phyloP scores from a whole-genome alignment of 2,888 invertebrate species.

The Stictocephala bisonia region DNA sequence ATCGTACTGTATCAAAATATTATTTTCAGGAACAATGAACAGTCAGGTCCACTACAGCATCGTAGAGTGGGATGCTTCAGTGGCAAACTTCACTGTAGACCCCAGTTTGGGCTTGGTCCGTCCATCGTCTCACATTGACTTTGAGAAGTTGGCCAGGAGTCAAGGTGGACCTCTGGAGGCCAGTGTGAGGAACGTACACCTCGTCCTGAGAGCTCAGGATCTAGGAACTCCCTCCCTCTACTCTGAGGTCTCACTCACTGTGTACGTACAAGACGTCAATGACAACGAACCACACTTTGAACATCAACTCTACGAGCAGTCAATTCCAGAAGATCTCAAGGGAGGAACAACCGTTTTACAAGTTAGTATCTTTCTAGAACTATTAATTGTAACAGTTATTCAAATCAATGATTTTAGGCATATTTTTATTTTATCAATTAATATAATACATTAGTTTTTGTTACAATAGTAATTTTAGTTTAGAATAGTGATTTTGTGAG shows the following conservation, averaged over 20 bases:
- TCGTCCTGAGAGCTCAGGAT: conserved; percentile 39
- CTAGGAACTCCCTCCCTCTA: conserved; percentile 40
- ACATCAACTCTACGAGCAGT: conserved; percentile 75
- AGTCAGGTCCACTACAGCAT: conserved; percentile 86
- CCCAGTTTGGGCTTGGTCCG: conserved; percentile 78
- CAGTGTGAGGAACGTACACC: conserved; percentile 32
- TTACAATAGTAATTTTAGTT: no score
- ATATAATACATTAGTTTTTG: no score
- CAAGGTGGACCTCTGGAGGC: conserved; percentile 26
- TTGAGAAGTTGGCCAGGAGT: conserved; percentile 72
- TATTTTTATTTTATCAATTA: no score
- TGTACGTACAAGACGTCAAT: conserved; percentile 88
- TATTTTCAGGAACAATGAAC: conserved; percentile 78
- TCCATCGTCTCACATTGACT: conserved; percentile 79
- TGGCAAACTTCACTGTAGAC: conserved; percentile 84
- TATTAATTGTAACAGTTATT: no score
- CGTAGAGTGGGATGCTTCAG: conserved; percentile 76
- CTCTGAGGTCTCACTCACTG: conserved; percentile 68
- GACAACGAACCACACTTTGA: conserved; percentile 86
- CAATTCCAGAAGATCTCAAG: conserved; percentile 83
- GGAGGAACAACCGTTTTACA: conserved; percentile 84
- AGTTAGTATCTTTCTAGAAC: conserved; percentile 67
- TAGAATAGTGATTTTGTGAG: no score
- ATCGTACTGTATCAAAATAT: no score
- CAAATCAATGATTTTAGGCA: no score